Base-by-base conservation (phyloP, 2,113 vertebrate species). In the Tricholaema leucomelas region DNA sequence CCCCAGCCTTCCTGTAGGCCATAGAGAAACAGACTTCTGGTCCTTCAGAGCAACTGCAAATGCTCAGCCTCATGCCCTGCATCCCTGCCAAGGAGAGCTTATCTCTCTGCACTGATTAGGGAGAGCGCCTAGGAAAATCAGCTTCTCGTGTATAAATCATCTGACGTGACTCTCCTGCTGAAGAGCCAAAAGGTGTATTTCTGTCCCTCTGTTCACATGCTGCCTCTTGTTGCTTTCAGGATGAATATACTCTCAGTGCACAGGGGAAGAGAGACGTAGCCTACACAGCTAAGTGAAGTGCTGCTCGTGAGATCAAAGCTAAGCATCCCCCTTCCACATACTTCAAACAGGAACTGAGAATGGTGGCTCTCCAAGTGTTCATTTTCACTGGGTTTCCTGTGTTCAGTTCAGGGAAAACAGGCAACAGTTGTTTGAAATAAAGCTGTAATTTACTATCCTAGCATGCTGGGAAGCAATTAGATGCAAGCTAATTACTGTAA, bases 391-490 rank as follows among this genome's bases (percentile, higher is more conserved):
- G 6, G 24, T 33, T 93, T 92, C 85, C 85, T 91, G 63, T 58
- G 56, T 44, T 87, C 48, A 36, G n/a, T 52, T 95, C 63, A 86
- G 74, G 60, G 61, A 77, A 95, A 93, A 72, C 67, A 89, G 66
- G 64, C 78, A 83, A 90, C 63, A 64, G 58, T n/a, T 92, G 71
- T 82, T 75, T 87, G 76, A 93, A 96, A 95, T 93, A 92, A 92
- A 96, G 90, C 81, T 87, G 72, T 92, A 84, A 91, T 96, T 92
- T 88, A 87, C 28, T 69, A 91, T 46, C 61, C 73, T 87, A 90
- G 77, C 90, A 66, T 71, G 90, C 81, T 96, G 93, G 88, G 90
- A 95, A 91, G 91, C 82, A 95, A 95, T 92, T 91, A 95, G 64
- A 92, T 75, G 74, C 76, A 76, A 89, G 71, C 54, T 95, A 92